A percentile compares a stretch with the other conserved stretches of the same genome.
Conservation (phyloP, 2,113 vertebrate species). For the Semicossyphus pulcher region DNA sequence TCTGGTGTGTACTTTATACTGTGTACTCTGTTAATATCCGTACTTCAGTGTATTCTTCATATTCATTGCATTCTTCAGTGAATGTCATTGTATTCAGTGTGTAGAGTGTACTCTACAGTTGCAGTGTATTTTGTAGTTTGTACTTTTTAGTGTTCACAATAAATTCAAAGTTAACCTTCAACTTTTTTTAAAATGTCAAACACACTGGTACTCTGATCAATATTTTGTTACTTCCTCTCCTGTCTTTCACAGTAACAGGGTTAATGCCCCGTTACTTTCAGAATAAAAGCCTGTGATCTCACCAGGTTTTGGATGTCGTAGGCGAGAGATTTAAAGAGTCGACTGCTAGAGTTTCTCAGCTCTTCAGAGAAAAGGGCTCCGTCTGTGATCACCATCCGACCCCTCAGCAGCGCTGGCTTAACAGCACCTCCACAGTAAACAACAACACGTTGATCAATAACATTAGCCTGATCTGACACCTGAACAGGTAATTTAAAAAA, state of each 20-base stretch:
- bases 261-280: neutral
- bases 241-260: constrained; percentile 23
- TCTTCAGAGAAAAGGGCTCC: constrained; percentile 72
- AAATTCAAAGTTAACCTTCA: too few species aligned
- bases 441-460: neutral
- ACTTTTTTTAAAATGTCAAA: too few species aligned
- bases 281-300: constrained; percentile 21
- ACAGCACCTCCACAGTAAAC: neutral
- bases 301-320: constrained; percentile 76
- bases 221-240: neutral
- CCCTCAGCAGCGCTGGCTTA: constrained; percentile 33
- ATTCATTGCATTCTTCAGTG: too few species aligned
- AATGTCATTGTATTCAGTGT: too few species aligned
- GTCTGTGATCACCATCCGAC: constrained; percentile 62
- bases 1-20: too few species aligned
- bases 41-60: too few species aligned
- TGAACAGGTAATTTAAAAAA: neutral
- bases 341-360: constrained; percentile 75
- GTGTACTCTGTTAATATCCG: too few species aligned
- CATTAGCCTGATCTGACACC: neutral
- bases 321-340: constrained; percentile 76
- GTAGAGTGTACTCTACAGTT: too few species aligned
- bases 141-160: too few species aligned
- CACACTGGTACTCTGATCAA: neutral
- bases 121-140: too few species aligned